Conservation (phyloP, 2,797 vertebrate genomes). For the Onychomys arenicola region DNA sequence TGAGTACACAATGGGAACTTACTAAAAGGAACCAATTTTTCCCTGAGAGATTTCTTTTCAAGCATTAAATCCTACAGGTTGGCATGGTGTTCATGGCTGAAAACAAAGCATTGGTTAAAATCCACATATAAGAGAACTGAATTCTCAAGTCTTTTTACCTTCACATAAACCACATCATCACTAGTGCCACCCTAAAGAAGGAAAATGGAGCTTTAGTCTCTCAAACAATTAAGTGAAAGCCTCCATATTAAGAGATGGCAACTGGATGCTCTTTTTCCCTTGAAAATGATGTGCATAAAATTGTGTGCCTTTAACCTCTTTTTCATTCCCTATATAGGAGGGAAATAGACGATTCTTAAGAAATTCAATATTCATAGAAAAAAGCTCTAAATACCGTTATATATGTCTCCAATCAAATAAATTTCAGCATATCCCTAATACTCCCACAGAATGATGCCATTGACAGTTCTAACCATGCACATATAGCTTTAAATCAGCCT, state of each 20-base stretch:
- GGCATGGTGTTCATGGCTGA: not conserved
- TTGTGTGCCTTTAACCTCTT: not conserved
- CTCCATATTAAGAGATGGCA: not conserved
- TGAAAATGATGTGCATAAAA: not conserved
- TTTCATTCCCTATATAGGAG: not conserved
- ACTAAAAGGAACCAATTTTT: not conserved
- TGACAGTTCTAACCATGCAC: not conserved
- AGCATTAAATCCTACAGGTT: not conserved
- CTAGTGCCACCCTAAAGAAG: not conserved
- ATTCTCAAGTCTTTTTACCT: not conserved
- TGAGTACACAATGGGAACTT: not conserved
- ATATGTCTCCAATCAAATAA: conserved; percentile 3
- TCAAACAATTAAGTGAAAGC: not conserved
- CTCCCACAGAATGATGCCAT: not conserved
- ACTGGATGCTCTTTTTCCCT: not conserved
- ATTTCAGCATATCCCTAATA: not conserved
- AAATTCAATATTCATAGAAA: not conserved
- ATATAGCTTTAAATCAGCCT: not conserved
- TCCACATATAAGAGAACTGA: not conserved
- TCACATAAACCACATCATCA: not conserved
- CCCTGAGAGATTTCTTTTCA: not conserved
- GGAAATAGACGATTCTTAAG: not conserved
- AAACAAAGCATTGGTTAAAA: not conserved
- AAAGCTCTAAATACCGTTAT: not conserved
- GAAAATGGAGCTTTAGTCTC: not conserved